A percentile compares a stretch with the other conserved stretches of the same genome.
phyloP scores from a whole-genome alignment of 1,140 invertebrate genomes.

The Saccostrea glomerata region DNA sequence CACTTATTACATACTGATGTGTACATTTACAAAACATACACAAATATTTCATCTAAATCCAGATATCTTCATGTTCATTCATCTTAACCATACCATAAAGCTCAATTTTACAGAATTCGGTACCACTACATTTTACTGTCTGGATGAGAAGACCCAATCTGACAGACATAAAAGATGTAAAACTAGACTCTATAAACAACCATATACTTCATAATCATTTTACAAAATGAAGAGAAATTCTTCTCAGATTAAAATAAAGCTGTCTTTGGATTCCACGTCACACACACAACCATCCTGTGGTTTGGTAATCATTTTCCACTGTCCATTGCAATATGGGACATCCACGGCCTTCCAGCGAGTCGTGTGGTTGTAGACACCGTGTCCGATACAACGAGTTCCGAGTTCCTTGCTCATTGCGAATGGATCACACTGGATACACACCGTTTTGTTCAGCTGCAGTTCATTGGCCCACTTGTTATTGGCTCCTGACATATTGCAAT shows the following conservation, averaged over 20 bases:
- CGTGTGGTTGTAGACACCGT: slow-evolving; percentile 68
- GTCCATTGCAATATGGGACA: slow-evolving; percentile 73
- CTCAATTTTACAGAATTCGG: background rate
- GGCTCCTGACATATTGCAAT: slow-evolving; percentile 58
- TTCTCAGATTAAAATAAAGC: slow-evolving; percentile 18
- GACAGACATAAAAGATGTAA: slow-evolving; percentile 1
- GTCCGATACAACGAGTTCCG: slow-evolving; percentile 74
- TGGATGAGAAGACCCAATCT: background rate
- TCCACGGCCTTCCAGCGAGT: slow-evolving; percentile 75
- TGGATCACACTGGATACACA: slow-evolving; percentile 77
- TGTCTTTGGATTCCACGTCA: background rate
- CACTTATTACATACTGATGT: no score
- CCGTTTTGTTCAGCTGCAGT: slow-evolving; percentile 64
- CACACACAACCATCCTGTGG: background rate
- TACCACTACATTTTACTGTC: background rate
- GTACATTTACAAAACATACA: no score
- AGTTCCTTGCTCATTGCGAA: slow-evolving; percentile 73
- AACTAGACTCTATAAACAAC: slow-evolving; percentile 1
- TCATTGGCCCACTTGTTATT: slow-evolving; percentile 65
- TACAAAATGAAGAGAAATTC: background rate
- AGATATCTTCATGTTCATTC: background rate
- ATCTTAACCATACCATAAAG: background rate
- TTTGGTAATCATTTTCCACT: slow-evolving; percentile 72
- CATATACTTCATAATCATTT: background rate
- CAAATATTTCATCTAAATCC: no score